Base-by-base conservation (phyloP, 2,113 vertebrate species). In the Seriola dumerili region DNA sequence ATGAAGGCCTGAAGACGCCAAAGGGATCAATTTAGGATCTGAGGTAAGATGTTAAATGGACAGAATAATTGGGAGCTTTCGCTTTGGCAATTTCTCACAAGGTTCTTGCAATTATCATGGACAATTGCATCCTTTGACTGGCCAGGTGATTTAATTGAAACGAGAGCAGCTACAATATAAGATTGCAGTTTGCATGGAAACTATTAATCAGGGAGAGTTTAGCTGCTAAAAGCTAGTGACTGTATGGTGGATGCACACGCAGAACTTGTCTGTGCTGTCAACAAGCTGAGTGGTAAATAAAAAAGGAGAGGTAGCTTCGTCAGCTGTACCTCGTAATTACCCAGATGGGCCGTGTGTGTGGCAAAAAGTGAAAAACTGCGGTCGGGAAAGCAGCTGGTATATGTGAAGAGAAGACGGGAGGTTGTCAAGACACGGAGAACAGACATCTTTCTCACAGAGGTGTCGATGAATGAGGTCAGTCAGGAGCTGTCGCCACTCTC, bases 31-130 rank as follows among this genome's bases (percentile, higher is more conserved):
- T 86, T 85, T 76, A 8, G 63, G 72, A 79, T 81, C 48, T 69
- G 67, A 75, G 78, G 85, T 86, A 85, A 87, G 63, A 84, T 48
- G 78, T 72, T 74, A 80, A 87, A 86, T 70, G 82, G 80, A 83
- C 57, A 68, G 67, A 76, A 77, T 67, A 84, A 88, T 78, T 75
- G 38, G 48, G 34, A 74, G 80, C 83, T 79, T 80, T 77, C 54
- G 21, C 21, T 50, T 12, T 19, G 76, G 62, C 63, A 74, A 55
- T 66, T 80, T 57, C 65, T 62, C 9, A 17, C 63, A 50, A 42
- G 72, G 64, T 69, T 74, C 54, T 14, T 38, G 65, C 64, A 86
- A 79, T 85, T 86, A 82, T 70, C 14, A 0, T 21, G 46, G 76
- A 81, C 84, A 62, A 70, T 72, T 66, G 80, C 76, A n/a, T 81